Conservation (phyloP, 2,797 vertebrate species). For the Morelia viridis region DNA sequence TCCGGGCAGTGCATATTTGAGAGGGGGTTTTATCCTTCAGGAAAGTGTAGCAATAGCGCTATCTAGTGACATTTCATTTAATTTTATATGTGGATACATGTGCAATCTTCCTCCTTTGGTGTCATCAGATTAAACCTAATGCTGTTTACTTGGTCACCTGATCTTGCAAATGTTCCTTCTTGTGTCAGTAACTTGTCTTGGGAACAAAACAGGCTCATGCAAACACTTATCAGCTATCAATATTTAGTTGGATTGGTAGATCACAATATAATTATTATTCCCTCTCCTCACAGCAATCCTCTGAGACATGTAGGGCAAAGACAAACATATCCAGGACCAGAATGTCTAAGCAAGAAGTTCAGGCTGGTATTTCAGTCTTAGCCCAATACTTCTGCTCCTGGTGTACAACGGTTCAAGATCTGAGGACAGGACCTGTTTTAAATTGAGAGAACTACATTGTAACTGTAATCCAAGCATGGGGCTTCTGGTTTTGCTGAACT, state of each 20-base stretch:
- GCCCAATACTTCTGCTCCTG: too few species aligned
- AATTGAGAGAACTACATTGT: not conserved
- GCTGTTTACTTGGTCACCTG: not conserved
- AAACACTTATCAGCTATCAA: not conserved
- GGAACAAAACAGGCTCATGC: not conserved
- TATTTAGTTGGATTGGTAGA: not conserved
- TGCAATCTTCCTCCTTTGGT: not conserved
- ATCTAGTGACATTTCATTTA: conserved; percentile 59
- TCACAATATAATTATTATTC: not conserved
- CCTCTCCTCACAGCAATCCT: not conserved
- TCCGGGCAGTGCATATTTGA: conserved; percentile 6
- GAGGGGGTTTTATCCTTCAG: not conserved
- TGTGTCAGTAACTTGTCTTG: not conserved
- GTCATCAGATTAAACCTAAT: not conserved
- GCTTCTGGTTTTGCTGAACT: not conserved
- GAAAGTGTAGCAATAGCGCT: conserved; percentile 60
- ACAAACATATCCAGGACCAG: not conserved
- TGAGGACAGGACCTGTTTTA: not conserved
- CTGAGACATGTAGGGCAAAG: not conserved
- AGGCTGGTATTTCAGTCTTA: not conserved
- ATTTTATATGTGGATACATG: conserved; percentile 4
- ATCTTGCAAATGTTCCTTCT: not conserved
- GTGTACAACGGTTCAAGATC: not conserved
- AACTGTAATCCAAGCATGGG: not conserved
- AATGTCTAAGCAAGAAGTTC: not conserved